Base-by-base conservation (phyloP, 2,888 invertebrate genomes). In the Cephalotes varians region DNA sequence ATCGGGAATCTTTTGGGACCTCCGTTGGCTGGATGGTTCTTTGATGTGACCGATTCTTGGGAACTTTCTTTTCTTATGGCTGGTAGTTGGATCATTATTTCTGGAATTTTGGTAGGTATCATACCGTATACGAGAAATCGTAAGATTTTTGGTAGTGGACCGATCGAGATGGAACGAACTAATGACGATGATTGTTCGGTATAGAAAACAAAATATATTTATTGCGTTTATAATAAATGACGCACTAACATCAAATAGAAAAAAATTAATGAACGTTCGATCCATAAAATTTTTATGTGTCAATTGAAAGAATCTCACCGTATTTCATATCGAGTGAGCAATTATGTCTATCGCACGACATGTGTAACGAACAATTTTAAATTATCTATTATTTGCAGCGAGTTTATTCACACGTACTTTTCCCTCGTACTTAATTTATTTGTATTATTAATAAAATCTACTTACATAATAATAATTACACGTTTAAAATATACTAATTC, bases 1-100 rank as follows among this genome's bases (percentile, higher is more conserved):
- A 96, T 99, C 85, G 99, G 98, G 5, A 98, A 98, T 95, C 95
- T 99, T 67, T 95, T 98, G 85, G 99, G 99, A 72, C 99, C 99
- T 9, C 98, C 99, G 0, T 94, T 99, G 77, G 98, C 98, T 92
- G 99, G 99, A 96, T 95, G 95, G 92, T 92, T 96, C 90, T 96
- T 96, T 92, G 97, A 98, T 92, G 92, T 96, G 28, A 97, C 97
- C 3, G 95, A 96, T 2, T 95, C 95, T 49, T 98, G 98, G 97
- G 97, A 97, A 88, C 95, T 97, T 84, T 97, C 98, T 0, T 98
- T 98, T 94, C 97, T 97, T 93, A 96, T 97, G 87, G 97, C 98
- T 49, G 98, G 98, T 21, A 95, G 97, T 64, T 98, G 98, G 96
- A 98, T 98, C 76, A 96, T 97, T 25, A 94, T 98, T 28, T 97